Evolutionary conservation across 2,113 vertebrate genomes (phyloP), one percentile per base, ranked within the genome.

Genomic region (Shinisaurus crocodilurus): DNA sequence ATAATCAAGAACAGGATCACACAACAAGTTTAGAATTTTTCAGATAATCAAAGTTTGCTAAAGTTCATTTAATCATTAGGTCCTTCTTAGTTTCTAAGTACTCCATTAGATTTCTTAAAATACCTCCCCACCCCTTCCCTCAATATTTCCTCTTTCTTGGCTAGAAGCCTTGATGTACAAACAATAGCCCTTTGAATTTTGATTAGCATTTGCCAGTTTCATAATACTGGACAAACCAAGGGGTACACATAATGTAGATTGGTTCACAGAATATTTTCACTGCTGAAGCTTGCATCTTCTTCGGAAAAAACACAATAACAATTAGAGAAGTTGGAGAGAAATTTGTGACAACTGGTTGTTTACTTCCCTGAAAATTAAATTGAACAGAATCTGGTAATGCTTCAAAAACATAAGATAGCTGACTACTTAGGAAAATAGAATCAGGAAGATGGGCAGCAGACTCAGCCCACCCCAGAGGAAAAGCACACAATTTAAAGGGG

Each of bases 121-220:
- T 81, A 37, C 25, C 25, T 54, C 34, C 69, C 45, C 20, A 69
- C n/a, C 45, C n/a, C 20, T 67, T 67, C 43, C 72, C 5, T 60
- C 40, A 87, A 54, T 12, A 7, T 29, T 29, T 82, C 48, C 48
- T 43, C 48, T 54, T 88, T 40, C 27, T 82, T 72, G 79, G n/a
- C n/a, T 82, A 4, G 25, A 82, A 43, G 50, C 18, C n/a, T 54
- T 23, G 45, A 70, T 40, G 67, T 12, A 88, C n/a, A 82, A 88
- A 82, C 67, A 57, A 88, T 70, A 40, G 67, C 23, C 67, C 54
- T 82, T 76, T 88, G 65, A 88, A 74, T 74, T 54, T 50, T 89
- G 40, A 88, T 88, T 37, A 82, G 77, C 25, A 34, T 50, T 50
- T 50, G 65, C 43, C 32, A 50, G 67, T 85, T 72, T 48, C 43